phyloP scores from a whole-genome alignment of 2,797 vertebrate genomes.

The Betta splendens region DNA sequence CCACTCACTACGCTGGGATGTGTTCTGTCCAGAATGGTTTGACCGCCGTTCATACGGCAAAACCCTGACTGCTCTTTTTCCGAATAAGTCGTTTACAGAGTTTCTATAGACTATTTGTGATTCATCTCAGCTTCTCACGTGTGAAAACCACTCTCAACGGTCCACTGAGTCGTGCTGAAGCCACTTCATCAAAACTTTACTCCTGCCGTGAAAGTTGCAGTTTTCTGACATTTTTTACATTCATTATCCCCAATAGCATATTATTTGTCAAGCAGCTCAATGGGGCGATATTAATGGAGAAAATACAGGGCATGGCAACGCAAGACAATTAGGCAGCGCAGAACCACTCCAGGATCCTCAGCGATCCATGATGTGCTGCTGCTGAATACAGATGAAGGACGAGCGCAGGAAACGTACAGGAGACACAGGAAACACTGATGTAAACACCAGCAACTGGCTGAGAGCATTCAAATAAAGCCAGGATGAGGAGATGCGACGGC shows the following conservation, averaged over 20 bases:
- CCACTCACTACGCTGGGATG: too few species aligned
- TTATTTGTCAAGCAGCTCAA: conserved; percentile 16
- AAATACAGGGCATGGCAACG: neutral
- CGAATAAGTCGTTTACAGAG: neutral
- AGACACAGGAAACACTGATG: too few species aligned
- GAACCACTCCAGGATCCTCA: neutral
- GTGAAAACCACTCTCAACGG: neutral
- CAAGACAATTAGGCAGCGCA: conserved; percentile 12
- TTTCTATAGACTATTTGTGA: neutral
- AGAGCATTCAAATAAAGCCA: too few species aligned
- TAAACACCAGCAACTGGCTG: too few species aligned
- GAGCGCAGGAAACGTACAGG: too few species aligned
- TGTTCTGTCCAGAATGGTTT: neutral
- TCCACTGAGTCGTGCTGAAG: neutral
- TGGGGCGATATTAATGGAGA: conserved; percentile 6
- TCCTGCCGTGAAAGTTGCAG: neutral
- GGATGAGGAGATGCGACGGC: too few species aligned
- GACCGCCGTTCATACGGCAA: neutral
- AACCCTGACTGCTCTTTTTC: too few species aligned
- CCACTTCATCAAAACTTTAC: conserved; percentile 12
- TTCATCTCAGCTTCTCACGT: neutral
- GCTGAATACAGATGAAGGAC: neutral
- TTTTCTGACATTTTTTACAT: conserved; percentile 3
- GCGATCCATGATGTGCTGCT: neutral
- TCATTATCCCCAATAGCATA: neutral